Evolutionary conservation across 2,797 vertebrate genomes (phyloP).

Genomic region (Anabacerthia variegaticeps): DNA sequence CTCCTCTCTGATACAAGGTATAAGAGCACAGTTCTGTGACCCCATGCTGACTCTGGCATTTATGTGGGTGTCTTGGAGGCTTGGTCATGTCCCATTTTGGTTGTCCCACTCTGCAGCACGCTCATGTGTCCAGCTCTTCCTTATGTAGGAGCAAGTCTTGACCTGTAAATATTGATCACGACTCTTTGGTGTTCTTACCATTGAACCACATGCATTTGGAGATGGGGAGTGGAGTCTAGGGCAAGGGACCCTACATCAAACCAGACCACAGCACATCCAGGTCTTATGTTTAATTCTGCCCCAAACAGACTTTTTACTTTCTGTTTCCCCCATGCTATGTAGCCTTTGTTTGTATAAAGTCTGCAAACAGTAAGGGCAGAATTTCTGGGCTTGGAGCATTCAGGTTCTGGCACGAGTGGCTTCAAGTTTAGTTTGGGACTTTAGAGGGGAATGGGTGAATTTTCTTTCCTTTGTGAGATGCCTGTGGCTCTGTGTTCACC

Average conservation of each 20-base stretch:
- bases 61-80: neutral
- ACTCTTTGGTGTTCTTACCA: neutral
- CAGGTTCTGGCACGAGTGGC: neutral
- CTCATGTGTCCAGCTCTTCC: neutral
- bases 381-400: neutral
- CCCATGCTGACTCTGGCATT: neutral
- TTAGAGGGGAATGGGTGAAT: neutral
- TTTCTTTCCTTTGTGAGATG: neutral
- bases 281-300: neutral
- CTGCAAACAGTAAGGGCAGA: neutral
- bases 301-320: neutral
- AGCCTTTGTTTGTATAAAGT: neutral
- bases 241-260: neutral
- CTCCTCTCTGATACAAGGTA: neutral
- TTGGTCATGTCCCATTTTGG: neutral
- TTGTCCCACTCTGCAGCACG: neutral
- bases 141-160: neutral
- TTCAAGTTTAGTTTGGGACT: neutral
- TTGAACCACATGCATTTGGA: neutral
- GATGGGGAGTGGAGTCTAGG: neutral
- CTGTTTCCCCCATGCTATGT: neutral
- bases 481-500: neutral
- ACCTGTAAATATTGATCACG: neutral
- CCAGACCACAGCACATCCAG: rapidly evolving
- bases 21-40: neutral